Evolutionary conservation across 2,888 invertebrate species (phyloP).

Genomic region (Gymnosoma rotundatum): DNA sequence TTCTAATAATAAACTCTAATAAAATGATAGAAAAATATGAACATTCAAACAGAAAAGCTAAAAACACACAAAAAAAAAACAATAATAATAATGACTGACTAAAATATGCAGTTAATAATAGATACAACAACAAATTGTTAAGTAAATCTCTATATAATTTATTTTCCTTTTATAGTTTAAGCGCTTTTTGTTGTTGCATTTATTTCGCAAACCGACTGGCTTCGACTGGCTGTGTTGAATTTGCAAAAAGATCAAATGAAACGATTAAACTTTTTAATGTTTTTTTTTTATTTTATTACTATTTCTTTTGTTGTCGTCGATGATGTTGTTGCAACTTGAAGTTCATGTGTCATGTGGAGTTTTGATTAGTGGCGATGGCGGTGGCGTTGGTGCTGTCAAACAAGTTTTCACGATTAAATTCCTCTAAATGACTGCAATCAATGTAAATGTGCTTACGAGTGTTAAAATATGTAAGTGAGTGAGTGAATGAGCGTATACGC

Average conservation of each 20-base stretch:
- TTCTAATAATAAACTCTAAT: conserved; percentile 52
- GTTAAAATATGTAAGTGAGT: not conserved
- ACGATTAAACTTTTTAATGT: conserved; percentile 55
- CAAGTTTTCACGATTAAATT: conserved; percentile 50
- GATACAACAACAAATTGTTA: conserved; percentile 39
- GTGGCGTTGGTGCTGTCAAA: conserved; percentile 67
- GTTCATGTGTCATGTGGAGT: conserved; percentile 70
- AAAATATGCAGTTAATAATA: conserved; percentile 62
- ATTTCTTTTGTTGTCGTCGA: not conserved
- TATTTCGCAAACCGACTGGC: not conserved
- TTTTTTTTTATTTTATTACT: not conserved
- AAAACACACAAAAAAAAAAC: not conserved
- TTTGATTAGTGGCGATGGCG: conserved; percentile 64
- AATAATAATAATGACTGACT: conserved; percentile 42
- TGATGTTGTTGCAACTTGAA: conserved; percentile 49
- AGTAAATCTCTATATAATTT: conserved; percentile 61
- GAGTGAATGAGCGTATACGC: not conserved
- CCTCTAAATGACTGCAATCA: conserved; percentile 31
- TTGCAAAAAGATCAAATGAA: conserved; percentile 55
- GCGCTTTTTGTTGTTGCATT: conserved; percentile 30
- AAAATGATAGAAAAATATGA: conserved; percentile 42
- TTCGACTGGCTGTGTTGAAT: conserved; percentile 4
- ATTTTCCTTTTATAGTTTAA: conserved; percentile 66
- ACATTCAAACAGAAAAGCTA: not conserved
- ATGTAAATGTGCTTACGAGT: conserved; percentile 30